A percentile compares a stretch with the other conserved stretches of the same genome.
These are phyloP conservation scores for Sinohyriopsis cumingii DNA, from an alignment of 2,888 invertebrate genomes.

Conservation along the genomic window DNA sequence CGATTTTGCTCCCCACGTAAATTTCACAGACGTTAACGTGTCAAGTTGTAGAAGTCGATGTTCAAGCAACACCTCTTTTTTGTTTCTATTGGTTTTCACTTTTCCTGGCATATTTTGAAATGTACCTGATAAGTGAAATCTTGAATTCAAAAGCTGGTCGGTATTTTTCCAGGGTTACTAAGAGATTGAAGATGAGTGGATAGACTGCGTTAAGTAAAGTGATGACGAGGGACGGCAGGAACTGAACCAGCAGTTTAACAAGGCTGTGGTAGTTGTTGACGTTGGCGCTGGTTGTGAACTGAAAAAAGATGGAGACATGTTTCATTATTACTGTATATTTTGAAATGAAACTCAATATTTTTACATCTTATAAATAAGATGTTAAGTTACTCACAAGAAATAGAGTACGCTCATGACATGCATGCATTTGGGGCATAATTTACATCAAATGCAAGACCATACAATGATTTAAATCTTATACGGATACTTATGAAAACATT, in stretches of 20 bases:
- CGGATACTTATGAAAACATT: too few relatives aligned
- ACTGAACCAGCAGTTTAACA: constrained; percentile 78
- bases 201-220: constrained; percentile 83
- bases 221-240: constrained; percentile 84
- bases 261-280: constrained; percentile 23
- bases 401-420: too few relatives aligned
- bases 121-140: constrained; percentile 77
- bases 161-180: constrained; percentile 83
- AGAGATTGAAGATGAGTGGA: constrained; percentile 82
- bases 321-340: too few relatives aligned
- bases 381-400: too few relatives aligned
- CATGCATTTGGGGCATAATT: too few relatives aligned
- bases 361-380: too few relatives aligned
- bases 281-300: constrained; percentile 29
- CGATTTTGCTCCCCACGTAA: not conserved
- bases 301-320: constrained; percentile 7
- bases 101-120: not conserved
- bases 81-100: not conserved
- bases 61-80: not conserved
- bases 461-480: too few relatives aligned
- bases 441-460: too few relatives aligned
- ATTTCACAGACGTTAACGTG: not conserved
- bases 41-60: not conserved
- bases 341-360: too few relatives aligned
- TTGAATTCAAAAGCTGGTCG: constrained; percentile 81